Evolutionary conservation across 2,888 invertebrate species (phyloP), one percentile per base, ranked within the genome.

Genomic region (Mythimna pallens): DNA sequence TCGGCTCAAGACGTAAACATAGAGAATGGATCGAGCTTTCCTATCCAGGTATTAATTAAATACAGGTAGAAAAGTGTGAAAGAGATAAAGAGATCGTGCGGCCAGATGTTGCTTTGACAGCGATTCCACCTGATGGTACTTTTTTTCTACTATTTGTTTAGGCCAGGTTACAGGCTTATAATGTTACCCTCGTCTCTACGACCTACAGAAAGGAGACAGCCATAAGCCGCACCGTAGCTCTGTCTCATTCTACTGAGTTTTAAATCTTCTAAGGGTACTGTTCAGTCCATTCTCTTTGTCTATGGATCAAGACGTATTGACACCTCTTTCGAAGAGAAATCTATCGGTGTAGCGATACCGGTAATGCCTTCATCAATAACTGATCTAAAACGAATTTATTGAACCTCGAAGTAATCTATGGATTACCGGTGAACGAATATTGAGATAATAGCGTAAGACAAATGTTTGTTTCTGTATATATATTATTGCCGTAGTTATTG

Each of bases 291-390:
- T 61, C 22, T 40, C 22, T 7, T 8, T 6, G 61, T 61, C 14
- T 22, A 61, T 40, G 57, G 30, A 55, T 61, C 25, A 34, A 67
- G 30, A 58, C n/a, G 43, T 40, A 62, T 57, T 68, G 70, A 68
- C 72, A 70, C 65, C 70, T 82, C 52, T 59, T 58, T 40, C 65
- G 52, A 25, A 40, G 54, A 52, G 58, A 70, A 47, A 75, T 66
- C 58, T 65, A 72, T 72, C 59, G 57, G 36, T 61, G 40, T 55
- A 55, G 25, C 58, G 30, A 14, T 58, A 22, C 62, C 50, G 61
- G 58, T 70, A 78, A 78, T 68, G 17, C 65, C 55, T 73, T 78
- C 73, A 67, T 70, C 70, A 70, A 70, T 80, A 73, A 72, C 61
- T 30, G 62, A 55, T 69, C 58, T 20, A 36, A 52, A 47, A 30